Evolutionary conservation across 2,888 invertebrate species (phyloP).

Genomic region (Thereva unica): DNA sequence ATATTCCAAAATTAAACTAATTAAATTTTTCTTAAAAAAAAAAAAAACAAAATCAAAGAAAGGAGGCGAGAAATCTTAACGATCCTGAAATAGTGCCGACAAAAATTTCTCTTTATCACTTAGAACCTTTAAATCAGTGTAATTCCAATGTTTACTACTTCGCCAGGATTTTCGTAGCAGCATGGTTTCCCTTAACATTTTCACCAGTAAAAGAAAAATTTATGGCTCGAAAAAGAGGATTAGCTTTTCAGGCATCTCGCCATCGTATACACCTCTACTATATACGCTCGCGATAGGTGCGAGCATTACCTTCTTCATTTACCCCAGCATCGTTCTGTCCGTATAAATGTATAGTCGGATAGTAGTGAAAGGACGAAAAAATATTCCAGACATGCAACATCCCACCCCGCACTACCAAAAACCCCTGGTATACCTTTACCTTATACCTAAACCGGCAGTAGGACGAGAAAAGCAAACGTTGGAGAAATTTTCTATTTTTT

Average conservation of each 20-base stretch:
- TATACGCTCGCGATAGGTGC: not conserved
- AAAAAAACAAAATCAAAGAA: no score
- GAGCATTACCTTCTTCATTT: slow-evolving; percentile 8
- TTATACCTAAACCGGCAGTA: no score
- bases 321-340: not conserved
- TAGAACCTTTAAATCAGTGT: slow-evolving; percentile 4
- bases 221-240: slow-evolving; percentile 29
- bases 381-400: no score
- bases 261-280: not conserved
- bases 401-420: no score
- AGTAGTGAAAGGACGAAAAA: not conserved
- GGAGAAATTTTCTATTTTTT: no score
- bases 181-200: not conserved
- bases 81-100: no score
- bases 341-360: not conserved
- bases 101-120: no score
- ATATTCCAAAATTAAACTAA: no score
- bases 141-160: slow-evolving; percentile 22
- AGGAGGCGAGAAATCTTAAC: no score
- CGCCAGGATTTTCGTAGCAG: not conserved
- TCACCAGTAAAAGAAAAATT: not conserved
- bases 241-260: slow-evolving; percentile 10
- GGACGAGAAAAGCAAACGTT: no score
- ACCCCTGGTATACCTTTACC: no score
- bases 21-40: no score